phyloP scores from a whole-genome alignment of 2,797 vertebrate species.

The Dallia pectoralis region DNA sequence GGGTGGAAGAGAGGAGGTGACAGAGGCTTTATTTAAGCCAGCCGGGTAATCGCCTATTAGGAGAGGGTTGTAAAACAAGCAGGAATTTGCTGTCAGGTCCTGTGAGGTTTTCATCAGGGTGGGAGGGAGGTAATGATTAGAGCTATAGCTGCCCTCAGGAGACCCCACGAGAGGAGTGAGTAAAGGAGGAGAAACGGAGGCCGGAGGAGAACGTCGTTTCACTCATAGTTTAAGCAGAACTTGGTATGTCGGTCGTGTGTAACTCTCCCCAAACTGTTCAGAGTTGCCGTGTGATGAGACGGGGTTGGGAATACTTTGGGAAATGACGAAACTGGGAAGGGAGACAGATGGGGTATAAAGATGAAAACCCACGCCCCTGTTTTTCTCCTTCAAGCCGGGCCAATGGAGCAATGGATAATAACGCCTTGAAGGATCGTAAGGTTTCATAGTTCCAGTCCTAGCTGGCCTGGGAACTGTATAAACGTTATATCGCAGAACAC shows the following conservation, averaged over 20 bases:
- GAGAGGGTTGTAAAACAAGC: conserved; percentile 66
- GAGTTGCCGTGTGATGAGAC: too few relatives aligned
- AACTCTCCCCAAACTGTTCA: too few relatives aligned
- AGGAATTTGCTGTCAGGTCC: conserved; percentile 66
- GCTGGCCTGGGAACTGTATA: conserved; percentile 67
- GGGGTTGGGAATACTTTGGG: too few relatives aligned
- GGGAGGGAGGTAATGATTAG: conserved; percentile 59
- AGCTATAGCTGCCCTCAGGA: conserved; percentile 34
- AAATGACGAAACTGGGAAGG: too few relatives aligned
- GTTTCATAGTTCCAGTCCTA: conserved; percentile 79
- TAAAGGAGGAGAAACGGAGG: not conserved
- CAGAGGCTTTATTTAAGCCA: conserved; percentile 54
- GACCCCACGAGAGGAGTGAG: conserved; percentile 29
- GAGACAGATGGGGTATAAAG: too few relatives aligned
- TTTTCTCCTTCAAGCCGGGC: not conserved
- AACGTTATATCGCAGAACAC: too few relatives aligned
- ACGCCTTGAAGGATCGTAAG: too few relatives aligned
- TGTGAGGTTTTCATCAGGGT: conserved; percentile 59
- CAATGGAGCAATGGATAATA: not conserved
- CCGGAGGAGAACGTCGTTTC: not conserved
- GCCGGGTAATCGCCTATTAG: conserved; percentile 60
- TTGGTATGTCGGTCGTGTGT: not conserved
- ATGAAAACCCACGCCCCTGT: not conserved
- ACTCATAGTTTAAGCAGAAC: not conserved
- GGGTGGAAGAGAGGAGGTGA: conserved; percentile 45